phyloP scores from a whole-genome alignment of 2,113 vertebrate genomes.

The Scortum barcoo region DNA sequence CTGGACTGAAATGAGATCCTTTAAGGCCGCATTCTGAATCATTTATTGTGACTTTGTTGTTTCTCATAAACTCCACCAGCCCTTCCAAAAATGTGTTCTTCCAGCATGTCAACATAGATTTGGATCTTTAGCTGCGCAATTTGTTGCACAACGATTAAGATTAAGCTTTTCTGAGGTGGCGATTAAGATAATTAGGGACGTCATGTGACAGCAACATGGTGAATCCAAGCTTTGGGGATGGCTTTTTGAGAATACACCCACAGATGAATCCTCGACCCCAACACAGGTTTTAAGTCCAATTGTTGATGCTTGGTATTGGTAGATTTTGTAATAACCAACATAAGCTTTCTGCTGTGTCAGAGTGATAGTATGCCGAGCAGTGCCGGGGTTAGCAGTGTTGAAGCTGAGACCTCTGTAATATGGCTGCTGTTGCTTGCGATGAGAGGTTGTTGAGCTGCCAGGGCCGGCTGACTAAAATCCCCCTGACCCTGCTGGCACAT shows the following conservation, averaged over 20 bases:
- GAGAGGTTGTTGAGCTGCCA: constrained; percentile 34
- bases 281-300: too few relatives aligned
- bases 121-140: not conserved
- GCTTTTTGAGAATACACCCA: not conserved
- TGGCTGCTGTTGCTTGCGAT: constrained; percentile 19
- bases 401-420: constrained; percentile 18
- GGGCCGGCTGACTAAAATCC: constrained; percentile 40
- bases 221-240: not conserved
- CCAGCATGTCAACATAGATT: not conserved
- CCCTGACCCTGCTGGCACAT: constrained; percentile 63
- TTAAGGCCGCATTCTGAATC: not conserved
- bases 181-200: not conserved
- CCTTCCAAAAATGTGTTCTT: not conserved
- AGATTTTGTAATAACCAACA: too few relatives aligned
- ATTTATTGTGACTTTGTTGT: not conserved
- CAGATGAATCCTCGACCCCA: too few relatives aligned
- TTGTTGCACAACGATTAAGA: not conserved
- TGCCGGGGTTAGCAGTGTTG: not conserved
- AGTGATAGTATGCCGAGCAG: not conserved
- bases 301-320: not conserved
- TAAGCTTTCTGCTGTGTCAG: not conserved
- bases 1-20: not conserved
- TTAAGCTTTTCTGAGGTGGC: not conserved
- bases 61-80: not conserved
- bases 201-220: not conserved